Evolutionary conservation across 2,797 vertebrate genomes (phyloP).

Genomic region (Sebastolobus altivelis): DNA sequence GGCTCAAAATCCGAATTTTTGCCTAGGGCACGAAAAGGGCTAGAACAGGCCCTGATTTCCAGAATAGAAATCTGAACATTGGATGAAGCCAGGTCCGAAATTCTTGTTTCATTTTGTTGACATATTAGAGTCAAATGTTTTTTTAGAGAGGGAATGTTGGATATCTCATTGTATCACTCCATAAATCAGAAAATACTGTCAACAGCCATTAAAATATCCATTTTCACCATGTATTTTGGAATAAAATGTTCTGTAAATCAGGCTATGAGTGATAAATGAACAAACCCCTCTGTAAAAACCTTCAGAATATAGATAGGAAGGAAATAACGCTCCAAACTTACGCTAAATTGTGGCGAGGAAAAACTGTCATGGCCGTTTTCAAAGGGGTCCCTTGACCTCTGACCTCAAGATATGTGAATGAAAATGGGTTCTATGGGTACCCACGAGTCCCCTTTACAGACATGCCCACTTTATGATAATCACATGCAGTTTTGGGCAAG

Average conservation of each 20-base stretch:
- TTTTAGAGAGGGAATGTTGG: neutral
- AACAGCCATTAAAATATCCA: neutral
- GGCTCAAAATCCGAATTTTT: neutral
- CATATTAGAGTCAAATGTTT: neutral
- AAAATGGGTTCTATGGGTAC: too few relatives aligned
- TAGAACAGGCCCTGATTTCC: neutral
- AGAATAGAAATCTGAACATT: neutral
- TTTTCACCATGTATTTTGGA: neutral
- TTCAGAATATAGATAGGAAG: neutral
- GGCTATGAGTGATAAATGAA: neutral
- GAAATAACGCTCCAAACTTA: neutral
- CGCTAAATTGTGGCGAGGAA: accelerated
- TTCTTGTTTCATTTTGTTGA: neutral
- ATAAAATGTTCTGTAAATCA: neutral
- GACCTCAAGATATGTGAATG: too few relatives aligned
- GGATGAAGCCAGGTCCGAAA: neutral
- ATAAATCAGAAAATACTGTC: neutral
- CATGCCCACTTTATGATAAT: too few relatives aligned
- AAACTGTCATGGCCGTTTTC: too few relatives aligned
- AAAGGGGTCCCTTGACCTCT: too few relatives aligned
- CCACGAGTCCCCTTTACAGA: too few relatives aligned
- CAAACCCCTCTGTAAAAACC: neutral
- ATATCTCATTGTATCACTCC: neutral
- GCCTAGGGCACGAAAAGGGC: too few relatives aligned
- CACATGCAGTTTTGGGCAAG: too few relatives aligned